Base-by-base conservation (phyloP, 2,113 vertebrate species). In the Epinephelus moara region DNA sequence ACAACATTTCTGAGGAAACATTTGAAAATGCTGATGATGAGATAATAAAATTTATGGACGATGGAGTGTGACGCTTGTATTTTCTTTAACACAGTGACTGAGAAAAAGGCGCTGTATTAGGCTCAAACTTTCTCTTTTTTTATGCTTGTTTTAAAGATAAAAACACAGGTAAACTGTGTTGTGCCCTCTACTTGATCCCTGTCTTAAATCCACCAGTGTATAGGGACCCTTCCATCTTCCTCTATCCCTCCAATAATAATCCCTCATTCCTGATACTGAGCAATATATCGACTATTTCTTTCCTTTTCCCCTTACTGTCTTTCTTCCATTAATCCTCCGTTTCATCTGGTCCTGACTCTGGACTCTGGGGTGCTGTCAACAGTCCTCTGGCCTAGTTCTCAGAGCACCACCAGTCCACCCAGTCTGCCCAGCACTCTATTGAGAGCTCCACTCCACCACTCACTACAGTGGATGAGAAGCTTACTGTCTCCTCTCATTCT, bases 401-500 rank as follows among this genome's bases (percentile, higher is more conserved):
- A 91, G 72, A 84, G 76, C 62, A 56, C 70, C 79, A 70, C 74
- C 83, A 82, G 92, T 91, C 86, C 77, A 75, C 62, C 81, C 88
- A 83, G 76, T 78, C 78, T 78, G 80, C 52, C 85, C 84, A 85
- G 77, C 67, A 50, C 77, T 90, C 75, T 53, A 90, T 78, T 72
- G 84, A 88, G 90, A 93, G 89, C 89, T 79, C 79, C 88, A 80
- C 86, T 90, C 92, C 83, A 85, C 70, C 84, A 76, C 90, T 88
- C 89, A 87, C 93, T 86, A 78, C 81, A 88, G 89, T 86, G 85
- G 87, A 91, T 79, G 91, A 90, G 89, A 78, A 92, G 91, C 91
- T 94, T 92, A 94, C 91, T 92, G 91, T 92, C 89, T 92, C 89
- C 88, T 60, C 92, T 89, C 78, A 3, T 57, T 89, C 93, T 92